A percentile compares a stretch with the other conserved stretches of the same genome.
Conservation (phyloP, 2,888 invertebrate species). For the Hirtodrosophila trivittata region DNA sequence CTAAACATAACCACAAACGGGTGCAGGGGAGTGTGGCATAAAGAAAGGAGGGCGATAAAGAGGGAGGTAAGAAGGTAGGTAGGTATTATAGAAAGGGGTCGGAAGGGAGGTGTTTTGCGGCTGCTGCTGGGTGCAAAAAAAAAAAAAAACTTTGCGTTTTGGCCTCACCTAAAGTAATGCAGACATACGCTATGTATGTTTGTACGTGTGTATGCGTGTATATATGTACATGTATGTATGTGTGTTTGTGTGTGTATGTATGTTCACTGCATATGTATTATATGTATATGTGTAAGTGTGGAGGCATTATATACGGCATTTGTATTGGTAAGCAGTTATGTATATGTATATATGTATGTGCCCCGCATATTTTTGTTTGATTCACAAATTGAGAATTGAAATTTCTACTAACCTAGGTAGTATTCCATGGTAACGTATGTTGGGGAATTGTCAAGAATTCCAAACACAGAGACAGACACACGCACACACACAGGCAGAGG, state of each 20-base stretch:
- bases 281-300: constrained; percentile 16
- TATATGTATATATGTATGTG: constrained; percentile 20
- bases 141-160: constrained; percentile 51
- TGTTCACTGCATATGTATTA: too few relatives aligned
- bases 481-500: constrained; percentile 14
- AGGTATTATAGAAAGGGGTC: too few relatives aligned
- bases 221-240: constrained; percentile 2
- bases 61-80: not conserved
- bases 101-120: constrained; percentile 16
- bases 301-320: constrained; percentile 13
- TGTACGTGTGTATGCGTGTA: constrained; percentile 9
- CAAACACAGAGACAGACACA: constrained; percentile 53
- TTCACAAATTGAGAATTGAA: constrained; percentile 40
- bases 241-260: constrained; percentile 4
- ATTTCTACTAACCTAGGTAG: constrained; percentile 81
- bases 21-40: constrained; percentile 5
- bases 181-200: constrained; percentile 31
- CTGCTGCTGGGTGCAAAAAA: too few relatives aligned
- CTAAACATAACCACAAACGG: constrained; percentile 64
- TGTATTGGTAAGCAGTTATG: constrained; percentile 14
- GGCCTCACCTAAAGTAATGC: constrained; percentile 64
- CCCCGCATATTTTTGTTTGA: constrained; percentile 55
- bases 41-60: not conserved
- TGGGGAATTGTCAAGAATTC: constrained; percentile 74
- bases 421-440: constrained; percentile 81